phyloP scores from a whole-genome alignment of 1,140 invertebrate genomes.

The Aphidius gifuensis region DNA sequence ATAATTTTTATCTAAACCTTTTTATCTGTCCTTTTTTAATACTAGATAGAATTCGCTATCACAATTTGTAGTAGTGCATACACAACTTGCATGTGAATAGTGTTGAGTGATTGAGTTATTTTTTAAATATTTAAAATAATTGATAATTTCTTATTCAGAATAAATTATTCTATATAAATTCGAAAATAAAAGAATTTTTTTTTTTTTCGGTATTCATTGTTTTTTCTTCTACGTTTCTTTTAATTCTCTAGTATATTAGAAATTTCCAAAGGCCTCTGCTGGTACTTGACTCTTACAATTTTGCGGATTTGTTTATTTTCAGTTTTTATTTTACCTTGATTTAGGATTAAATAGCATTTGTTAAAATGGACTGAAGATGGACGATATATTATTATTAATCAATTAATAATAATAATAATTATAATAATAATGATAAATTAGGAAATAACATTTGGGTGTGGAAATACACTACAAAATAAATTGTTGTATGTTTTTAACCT shows the following conservation, averaged over 20 bases:
- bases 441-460: too few species aligned
- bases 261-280: conserved; percentile 19
- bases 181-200: conserved; percentile 11
- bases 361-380: too few species aligned
- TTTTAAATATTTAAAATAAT: conserved; percentile 4
- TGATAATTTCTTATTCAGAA: neutral
- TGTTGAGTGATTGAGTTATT: too few species aligned
- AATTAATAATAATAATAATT: too few species aligned
- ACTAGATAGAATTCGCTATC: conserved; percentile 4
- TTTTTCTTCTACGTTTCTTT: neutral
- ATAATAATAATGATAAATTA: too few species aligned
- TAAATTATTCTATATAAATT: conserved; percentile 2
- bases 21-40: conserved; percentile 35
- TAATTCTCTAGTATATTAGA: conserved; percentile 8
- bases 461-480: too few species aligned
- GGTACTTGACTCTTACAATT: conserved; percentile 14
- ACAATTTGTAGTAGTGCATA: conserved; percentile 10
- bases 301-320: too few species aligned
- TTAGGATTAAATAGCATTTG: too few species aligned
- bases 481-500: neutral
- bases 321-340: too few species aligned
- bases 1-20: neutral
- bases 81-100: conserved; percentile 1
- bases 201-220: conserved; percentile 3
- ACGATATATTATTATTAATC: too few species aligned